Evolutionary conservation across 2,113 vertebrate species (phyloP).

Genomic region (Mystacornis crossleyi): DNA sequence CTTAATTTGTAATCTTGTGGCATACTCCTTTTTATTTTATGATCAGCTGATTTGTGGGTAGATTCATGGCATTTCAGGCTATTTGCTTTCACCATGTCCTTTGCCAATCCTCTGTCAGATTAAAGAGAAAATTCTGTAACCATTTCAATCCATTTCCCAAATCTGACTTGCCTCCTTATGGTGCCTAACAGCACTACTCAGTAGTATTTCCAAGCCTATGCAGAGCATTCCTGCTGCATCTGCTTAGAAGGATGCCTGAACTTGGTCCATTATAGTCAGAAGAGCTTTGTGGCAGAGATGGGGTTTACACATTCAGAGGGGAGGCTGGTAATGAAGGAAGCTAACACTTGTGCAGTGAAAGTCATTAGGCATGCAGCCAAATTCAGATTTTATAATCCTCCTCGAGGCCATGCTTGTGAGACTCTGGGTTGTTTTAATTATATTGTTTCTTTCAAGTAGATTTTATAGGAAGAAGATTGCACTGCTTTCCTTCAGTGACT

Average conservation of each 20-base stretch:
- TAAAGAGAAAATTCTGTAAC: background rate
- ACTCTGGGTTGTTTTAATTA: conserved; percentile 76
- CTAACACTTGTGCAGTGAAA: background rate
- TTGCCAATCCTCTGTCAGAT: background rate
- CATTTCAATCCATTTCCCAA: background rate
- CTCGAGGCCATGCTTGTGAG: conserved; percentile 72
- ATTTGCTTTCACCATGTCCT: background rate
- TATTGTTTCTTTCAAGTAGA: conserved; percentile 77
- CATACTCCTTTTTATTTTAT: background rate
- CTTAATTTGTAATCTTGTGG: background rate
- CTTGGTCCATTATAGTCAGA: background rate
- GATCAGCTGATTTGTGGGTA: background rate
- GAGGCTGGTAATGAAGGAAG: background rate
- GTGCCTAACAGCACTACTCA: background rate
- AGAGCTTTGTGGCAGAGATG: background rate
- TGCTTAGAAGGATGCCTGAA: background rate
- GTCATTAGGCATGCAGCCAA: conserved; percentile 75
- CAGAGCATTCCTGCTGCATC: background rate
- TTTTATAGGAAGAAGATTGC: background rate
- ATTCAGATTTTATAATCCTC: conserved; percentile 77
- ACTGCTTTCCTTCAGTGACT: background rate
- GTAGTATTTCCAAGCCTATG: background rate
- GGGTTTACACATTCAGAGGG: background rate
- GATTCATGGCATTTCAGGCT: background rate
- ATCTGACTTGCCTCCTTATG: background rate